Base-by-base conservation (phyloP, 2,888 invertebrate genomes). In the Neoitamus cyanurus region DNA sequence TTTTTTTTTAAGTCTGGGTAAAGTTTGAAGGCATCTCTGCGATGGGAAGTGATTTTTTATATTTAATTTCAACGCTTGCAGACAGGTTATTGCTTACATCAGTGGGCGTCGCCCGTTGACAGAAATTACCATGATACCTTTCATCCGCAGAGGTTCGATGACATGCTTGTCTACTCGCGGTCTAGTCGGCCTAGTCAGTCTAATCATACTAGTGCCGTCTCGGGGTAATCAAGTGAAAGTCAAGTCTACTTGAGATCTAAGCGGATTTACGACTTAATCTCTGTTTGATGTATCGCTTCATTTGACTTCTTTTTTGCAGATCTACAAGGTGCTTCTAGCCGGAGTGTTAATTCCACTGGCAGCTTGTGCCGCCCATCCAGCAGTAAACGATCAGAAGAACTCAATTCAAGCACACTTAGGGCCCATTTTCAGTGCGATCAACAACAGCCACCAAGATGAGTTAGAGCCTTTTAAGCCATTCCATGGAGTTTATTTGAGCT, bases 111-210 rank as follows among this genome's bases (percentile, higher is more conserved):
- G 9, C 4, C 36, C 28, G 77, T 11, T 46, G 77, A 46, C 77
- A 77, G 42, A 77, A 77, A 77, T 77, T 77, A 77, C 25, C 20
- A 77, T 77, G 25, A 77, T 36, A 30, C 42, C 46, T 77, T 77
- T 46, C 77, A 46, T 77, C 30, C 11, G 46, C 5, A 1, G 15
- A 58, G 20, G 58, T 58, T 58, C 25, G 58, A 7, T 58, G 58
- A 58, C 58, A 58, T 58, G 9, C 20, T 58, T 58, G 25, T 58
- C 58, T 58, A 58, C 20, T 58, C 9, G 58, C 20, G 13, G 20
- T 42, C 30, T 20, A 30, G 58, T 58, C 58, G 31, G n/a, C n/a
- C n/a, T n/a, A n/a, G n/a, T n/a, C 20, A 4, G 20, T 42, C 30
- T 20, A 30, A 20, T 58, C 58, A 15, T 70, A 70, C 30, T 70